A percentile compares a stretch with the other conserved stretches of the same genome.
Evolutionary conservation across 2,888 invertebrate genomes (phyloP).

Genomic region (Drosophila pegasa): DNA sequence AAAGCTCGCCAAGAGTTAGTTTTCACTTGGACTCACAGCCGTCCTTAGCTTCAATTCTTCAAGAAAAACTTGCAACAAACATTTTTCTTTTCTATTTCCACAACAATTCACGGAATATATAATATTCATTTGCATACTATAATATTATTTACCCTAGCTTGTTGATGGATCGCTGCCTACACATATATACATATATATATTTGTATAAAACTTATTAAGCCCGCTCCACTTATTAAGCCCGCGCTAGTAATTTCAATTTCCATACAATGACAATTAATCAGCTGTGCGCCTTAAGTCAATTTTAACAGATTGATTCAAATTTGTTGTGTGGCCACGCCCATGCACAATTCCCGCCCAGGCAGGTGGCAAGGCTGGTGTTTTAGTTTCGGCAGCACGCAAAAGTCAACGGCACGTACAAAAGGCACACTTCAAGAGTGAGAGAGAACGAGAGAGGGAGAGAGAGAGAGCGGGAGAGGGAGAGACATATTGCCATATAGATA

Average conservation of each 20-base stretch:
- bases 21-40: too few relatives aligned
- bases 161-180: background rate
- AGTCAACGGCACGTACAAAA: constrained; percentile 67
- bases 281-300: constrained; percentile 75
- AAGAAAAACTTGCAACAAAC: too few relatives aligned
- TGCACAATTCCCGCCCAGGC: background rate
- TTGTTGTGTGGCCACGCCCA: constrained; percentile 62
- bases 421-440: constrained; percentile 47
- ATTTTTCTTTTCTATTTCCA: background rate
- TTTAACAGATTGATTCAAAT: constrained; percentile 81
- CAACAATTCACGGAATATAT: background rate
- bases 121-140: background rate
- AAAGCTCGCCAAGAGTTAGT: too few relatives aligned
- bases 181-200: background rate
- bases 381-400: constrained; percentile 72
- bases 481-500: constrained; percentile 6
- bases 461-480: background rate
- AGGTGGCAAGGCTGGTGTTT: constrained; percentile 45
- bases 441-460: background rate
- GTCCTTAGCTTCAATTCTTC: background rate
- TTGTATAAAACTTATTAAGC: constrained; percentile 15
- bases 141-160: background rate
- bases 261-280: constrained; percentile 72
- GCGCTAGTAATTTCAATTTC: constrained; percentile 22
- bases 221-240: background rate